phyloP scores from a whole-genome alignment of 37 sponge, comb jelly and placozoan species.

The Dysidea cf. avara region DNA sequence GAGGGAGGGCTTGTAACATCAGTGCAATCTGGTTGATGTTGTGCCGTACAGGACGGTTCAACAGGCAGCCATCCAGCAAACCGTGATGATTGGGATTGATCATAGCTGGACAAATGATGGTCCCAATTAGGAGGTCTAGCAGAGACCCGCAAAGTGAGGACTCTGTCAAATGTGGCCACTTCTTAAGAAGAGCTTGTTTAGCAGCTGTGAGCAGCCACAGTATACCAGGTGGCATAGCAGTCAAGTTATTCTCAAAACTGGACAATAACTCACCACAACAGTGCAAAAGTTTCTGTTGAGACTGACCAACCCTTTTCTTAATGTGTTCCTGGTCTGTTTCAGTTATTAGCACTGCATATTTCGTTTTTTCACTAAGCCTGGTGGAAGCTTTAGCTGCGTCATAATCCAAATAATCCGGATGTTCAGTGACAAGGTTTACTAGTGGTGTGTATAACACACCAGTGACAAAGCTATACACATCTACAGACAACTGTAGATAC shows the following conservation, averaged over 20 bases:
- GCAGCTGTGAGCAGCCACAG: constrained; percentile 42
- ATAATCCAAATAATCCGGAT: no score
- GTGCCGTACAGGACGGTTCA: constrained; percentile 30
- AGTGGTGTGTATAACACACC: no score
- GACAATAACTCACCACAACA: constrained; percentile 12
- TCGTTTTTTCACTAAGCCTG: no score
- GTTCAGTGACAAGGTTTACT: no score
- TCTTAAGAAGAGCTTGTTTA: constrained; percentile 21
- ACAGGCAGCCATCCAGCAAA: constrained; percentile 17
- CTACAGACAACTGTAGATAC: no score
- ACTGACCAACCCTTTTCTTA: no score
- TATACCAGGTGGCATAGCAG: constrained; percentile 33
- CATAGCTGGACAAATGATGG: constrained; percentile 52
- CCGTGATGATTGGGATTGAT: constrained; percentile 70
- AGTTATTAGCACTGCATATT: no score
- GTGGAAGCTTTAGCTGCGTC: no score
- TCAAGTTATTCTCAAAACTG: neutral
- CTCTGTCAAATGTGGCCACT: constrained; percentile 39
- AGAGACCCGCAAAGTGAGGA: constrained; percentile 29
- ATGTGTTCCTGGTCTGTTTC: no score
- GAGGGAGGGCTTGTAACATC: constrained; percentile 45
- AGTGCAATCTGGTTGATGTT: constrained; percentile 44
- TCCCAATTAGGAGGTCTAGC: constrained; percentile 34
- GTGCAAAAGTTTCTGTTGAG: neutral
- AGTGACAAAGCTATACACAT: no score